Percentiles rank a stretch among this genome's conserved stretches.
phyloP scores from a whole-genome alignment of 2,113 vertebrate species.

The Phrynocephalus versicolor region DNA sequence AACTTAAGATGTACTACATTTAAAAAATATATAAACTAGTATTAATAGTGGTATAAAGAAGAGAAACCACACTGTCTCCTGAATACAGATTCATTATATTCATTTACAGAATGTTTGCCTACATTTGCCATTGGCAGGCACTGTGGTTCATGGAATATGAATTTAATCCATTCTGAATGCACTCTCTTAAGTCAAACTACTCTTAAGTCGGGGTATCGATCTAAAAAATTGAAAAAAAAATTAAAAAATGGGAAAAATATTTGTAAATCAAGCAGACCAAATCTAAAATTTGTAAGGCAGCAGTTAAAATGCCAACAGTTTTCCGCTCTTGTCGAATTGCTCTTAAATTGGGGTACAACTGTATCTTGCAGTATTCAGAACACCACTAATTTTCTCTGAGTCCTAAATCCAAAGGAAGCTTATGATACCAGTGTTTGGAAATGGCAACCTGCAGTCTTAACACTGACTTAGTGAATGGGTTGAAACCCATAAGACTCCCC shows the following conservation, averaged over 20 bases:
- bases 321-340: too few relatives aligned
- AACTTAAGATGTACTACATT: not conserved
- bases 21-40: conserved; percentile 13
- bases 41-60: conserved; percentile 7
- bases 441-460: not conserved
- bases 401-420: not conserved
- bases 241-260: too few relatives aligned
- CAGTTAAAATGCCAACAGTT: too few relatives aligned
- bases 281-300: too few relatives aligned
- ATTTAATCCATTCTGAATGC: too few relatives aligned
- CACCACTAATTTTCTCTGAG: not conserved
- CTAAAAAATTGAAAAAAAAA: too few relatives aligned
- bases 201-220: too few relatives aligned
- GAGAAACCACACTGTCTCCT: not conserved
- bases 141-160: not conserved
- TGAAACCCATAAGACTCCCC: not conserved
- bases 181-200: too few relatives aligned
- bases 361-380: not conserved
- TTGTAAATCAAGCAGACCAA: too few relatives aligned
- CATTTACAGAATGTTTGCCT: conserved; percentile 4
- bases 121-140: not conserved
- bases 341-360: too few relatives aligned
- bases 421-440: not conserved
- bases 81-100: conserved; percentile 33
- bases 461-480: not conserved